Percentiles rank a stretch among this genome's conserved stretches.
phyloP scores from a whole-genome alignment of 2,888 invertebrate genomes.

The Tromatobia lineatoria region DNA sequence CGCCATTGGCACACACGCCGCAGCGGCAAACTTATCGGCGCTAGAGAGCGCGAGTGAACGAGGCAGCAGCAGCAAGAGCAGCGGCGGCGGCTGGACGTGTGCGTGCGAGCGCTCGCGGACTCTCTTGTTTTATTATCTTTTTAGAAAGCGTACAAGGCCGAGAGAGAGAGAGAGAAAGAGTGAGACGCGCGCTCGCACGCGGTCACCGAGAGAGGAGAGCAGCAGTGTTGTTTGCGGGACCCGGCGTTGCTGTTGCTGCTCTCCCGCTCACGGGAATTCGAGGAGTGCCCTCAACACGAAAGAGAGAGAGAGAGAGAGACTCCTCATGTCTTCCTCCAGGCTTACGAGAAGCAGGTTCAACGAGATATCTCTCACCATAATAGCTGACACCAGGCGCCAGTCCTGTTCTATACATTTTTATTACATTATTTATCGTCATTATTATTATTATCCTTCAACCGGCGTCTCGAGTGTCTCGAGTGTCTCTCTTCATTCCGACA shows the following conservation, averaged over 20 bases:
- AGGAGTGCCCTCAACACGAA: constrained; percentile 69
- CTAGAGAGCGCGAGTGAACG: constrained; percentile 26
- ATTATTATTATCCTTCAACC: not conserved
- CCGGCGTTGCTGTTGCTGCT: not conserved
- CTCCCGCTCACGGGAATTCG: constrained; percentile 65
- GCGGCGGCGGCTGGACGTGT: not conserved
- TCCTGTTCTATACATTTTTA: constrained; percentile 38
- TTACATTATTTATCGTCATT: constrained; percentile 9
- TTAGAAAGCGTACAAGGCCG: constrained; percentile 75
- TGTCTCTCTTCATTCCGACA: not conserved
- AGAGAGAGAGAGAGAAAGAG: constrained; percentile 6
- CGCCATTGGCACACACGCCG: constrained; percentile 12
- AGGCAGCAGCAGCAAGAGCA: not conserved
- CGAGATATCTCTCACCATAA: constrained; percentile 64
- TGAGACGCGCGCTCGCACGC: not conserved
- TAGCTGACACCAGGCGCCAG: constrained; percentile 66
- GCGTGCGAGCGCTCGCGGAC: constrained; percentile 21
- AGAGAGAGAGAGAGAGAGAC: constrained; percentile 53
- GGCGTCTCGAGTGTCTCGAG: not conserved
- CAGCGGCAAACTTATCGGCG: constrained; percentile 32
- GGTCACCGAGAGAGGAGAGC: constrained; percentile 9
- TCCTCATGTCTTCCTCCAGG: constrained; percentile 52
- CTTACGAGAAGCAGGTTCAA: constrained; percentile 65
- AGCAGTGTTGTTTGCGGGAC: not conserved
- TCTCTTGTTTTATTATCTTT: constrained; percentile 71